phyloP scores from a whole-genome alignment of 2,113 vertebrate genomes.

The Spermophilus dauricus region DNA sequence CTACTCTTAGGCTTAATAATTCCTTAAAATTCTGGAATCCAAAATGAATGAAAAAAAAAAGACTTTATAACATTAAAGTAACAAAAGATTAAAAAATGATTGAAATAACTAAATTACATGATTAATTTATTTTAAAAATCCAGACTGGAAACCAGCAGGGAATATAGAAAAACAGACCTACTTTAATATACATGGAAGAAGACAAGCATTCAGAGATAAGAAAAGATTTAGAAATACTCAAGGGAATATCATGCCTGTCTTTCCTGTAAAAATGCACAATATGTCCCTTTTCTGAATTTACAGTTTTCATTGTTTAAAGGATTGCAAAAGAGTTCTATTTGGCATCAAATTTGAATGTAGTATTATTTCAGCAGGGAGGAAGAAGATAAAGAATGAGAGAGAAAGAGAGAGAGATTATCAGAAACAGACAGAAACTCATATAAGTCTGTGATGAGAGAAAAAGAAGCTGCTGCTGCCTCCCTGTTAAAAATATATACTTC shows the following conservation, averaged over 20 bases:
- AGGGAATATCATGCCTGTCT: neutral
- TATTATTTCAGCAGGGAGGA: neutral
- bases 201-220: neutral
- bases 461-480: neutral
- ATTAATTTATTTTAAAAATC: constrained; percentile 38
- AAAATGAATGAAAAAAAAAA: neutral
- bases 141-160: neutral
- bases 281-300: neutral
- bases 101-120: neutral
- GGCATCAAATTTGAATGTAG: neutral
- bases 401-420: neutral
- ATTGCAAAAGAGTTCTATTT: neutral
- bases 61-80: neutral
- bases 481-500: neutral
- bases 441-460: neutral
- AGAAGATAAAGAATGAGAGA: neutral
- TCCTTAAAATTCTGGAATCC: neutral
- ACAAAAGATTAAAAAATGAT: neutral
- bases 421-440: neutral
- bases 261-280: neutral
- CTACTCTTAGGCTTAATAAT: neutral
- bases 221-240: neutral
- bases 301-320: neutral
- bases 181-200: neutral
- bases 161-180: neutral